Evolutionary conservation across 2,113 vertebrate species (phyloP), one percentile per base, ranked within the genome.

Genomic region (Azemiops feae): DNA sequence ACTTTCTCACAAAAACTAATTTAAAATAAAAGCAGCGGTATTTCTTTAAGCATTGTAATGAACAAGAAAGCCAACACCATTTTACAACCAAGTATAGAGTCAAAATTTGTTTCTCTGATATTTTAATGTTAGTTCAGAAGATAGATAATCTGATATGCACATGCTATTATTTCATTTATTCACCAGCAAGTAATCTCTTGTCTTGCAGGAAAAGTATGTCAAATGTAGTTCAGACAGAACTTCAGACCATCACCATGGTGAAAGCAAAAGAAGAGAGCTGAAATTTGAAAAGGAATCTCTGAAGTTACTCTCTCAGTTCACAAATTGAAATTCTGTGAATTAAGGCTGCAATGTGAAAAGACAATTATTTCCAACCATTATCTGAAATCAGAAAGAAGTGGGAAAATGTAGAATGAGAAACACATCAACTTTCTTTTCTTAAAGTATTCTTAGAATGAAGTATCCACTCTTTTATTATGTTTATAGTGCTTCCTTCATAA

Each of bases 401-500:
- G 5, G n/a, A 74, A 74, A 74, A 6, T 18, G 2, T 18, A 74
- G 16, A 74, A 74, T 74, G 69, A 69, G 0, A 69, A 69, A 39
- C 69, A 69, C 5, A 69, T 5, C 64, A 69, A 74, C 16, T 55
- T 53, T 18, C 22, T 85, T 85, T 89, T 60, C 9, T 89, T 58
- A 52, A 6, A 89, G 27, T 45, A 85, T 89, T 85, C 88, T 89
- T 39, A 58, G 23, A 60, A 14, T 25, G 60, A 20, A 23, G 89
- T 30, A 12, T 0, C 74, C 43, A 34, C 20, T 52, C 16, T 45
- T 90, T 58, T 92, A 69, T 88, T 74, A n/a, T n/a, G 47, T 50
- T 34, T 27, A 89, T 27, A 89, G 53, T 50, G 20, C 43, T 89
- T 86, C 23, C n/a, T 93, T 90, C 43, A 93, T 93, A 93, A 60